Evolutionary conservation across 2,797 vertebrate species (phyloP).

Genomic region (Lepidocolaptes lacrymiger): DNA sequence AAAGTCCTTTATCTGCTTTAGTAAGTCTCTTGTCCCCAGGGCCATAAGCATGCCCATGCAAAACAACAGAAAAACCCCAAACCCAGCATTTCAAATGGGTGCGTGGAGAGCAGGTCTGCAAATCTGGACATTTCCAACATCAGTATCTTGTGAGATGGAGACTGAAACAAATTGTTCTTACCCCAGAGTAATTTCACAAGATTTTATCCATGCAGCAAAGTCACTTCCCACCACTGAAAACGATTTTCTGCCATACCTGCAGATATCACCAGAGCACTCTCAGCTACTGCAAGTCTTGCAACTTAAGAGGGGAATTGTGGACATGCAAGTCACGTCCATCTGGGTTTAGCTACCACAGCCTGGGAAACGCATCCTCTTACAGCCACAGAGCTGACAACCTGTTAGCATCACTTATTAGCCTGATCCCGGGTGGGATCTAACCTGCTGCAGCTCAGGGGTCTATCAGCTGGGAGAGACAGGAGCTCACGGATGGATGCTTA

Average conservation of each 20-base stretch:
- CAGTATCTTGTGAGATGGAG: not conserved
- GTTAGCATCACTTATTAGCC: constrained; percentile 23
- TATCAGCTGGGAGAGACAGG: not conserved
- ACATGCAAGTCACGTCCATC: constrained; percentile 13
- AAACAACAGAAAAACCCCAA: not conserved
- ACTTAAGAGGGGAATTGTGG: not conserved
- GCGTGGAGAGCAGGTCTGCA: not conserved
- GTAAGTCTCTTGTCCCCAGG: not conserved
- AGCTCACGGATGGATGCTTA: not conserved
- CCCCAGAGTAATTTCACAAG: constrained; percentile 30
- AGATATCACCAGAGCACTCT: not conserved
- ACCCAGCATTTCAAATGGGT: not conserved
- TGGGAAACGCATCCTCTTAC: not conserved
- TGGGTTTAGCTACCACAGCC: constrained; percentile 10
- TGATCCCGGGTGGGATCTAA: not conserved
- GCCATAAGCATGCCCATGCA: not conserved
- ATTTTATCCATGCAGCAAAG: constrained; percentile 52
- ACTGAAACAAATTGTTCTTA: constrained; percentile 45
- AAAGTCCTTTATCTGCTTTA: not conserved
- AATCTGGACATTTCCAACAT: not conserved
- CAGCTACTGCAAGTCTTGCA: not conserved
- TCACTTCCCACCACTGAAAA: not conserved
- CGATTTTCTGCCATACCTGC: constrained; percentile 44
- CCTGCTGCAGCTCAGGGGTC: not conserved
- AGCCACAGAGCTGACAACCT: constrained; percentile 37